Evolutionary conservation across 2,888 invertebrate species (phyloP), one percentile per base, ranked within the genome.

Genomic region (Agrotis segetum): DNA sequence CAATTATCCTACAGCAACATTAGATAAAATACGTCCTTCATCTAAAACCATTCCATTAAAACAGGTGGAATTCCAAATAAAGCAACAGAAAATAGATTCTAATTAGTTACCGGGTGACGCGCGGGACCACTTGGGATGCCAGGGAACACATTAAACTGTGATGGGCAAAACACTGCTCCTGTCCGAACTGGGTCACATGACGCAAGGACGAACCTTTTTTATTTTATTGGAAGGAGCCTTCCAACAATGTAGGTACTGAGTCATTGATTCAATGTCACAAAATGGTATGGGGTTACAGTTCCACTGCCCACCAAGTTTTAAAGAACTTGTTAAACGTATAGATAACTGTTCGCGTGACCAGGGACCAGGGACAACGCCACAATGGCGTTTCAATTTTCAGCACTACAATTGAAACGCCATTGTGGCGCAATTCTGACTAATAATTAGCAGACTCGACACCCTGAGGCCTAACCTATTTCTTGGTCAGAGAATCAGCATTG

Each of bases 81-180:
- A 64, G 82, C 85, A 85, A 85, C 81, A 83, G 86, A 85, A 86
- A 89, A 90, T 89, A 88, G 88, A 89, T 91, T 89, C 81, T 89
- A 92, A 92, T 93, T 91, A 91, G 91, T 90, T 88, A 85, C 81
- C 83, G 85, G 84, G 83, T 83, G 82, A 82, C 81, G 88, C 86
- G 85, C 83, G 88, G 86, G 85, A 86, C 74, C 70, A 52, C 24
- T 77, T 79, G 84, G 86, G 86, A 86, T 87, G 83, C 88, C 85
- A 83, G 77, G 84, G 81, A 88, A 87, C 88, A 85, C 90, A 92
- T 92, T 93, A 92, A 92, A 91, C 86, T 90, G 84, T 86, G 88
- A 88, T 88, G 87, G 89, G 87, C 87, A 88, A 87, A 90, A 90
- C 89, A 89, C 87, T 84, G 85, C 76, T 75, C 74, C 85, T 79